Evolutionary conservation across 2,113 vertebrate species (phyloP), one percentile per base, ranked within the genome.

Genomic region (Phodopus roborovskii): DNA sequence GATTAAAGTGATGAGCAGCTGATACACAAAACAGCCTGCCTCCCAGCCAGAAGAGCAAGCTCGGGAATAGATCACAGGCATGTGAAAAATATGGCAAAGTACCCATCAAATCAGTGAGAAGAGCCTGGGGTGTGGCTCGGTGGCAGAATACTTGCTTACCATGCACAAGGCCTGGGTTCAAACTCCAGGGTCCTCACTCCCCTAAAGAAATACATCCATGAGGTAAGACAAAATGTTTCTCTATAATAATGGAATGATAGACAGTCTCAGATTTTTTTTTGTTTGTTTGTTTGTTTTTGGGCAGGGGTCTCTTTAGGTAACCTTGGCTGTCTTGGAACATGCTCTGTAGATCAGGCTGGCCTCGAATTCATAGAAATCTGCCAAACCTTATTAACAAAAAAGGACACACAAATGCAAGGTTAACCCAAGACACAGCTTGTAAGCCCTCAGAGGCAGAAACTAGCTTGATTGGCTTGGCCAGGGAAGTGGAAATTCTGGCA

Each of bases 381-480:
- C 33, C 48, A 33, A 16, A 48, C 74, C 81, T 95, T 7, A 17
- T 82, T 5, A 95, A 70, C 85, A 90, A 84, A 0, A n/a, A 85
- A 79, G 60, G 85, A 78, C 74, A 90, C 24, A 33, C 48, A 87
- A 89, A 97, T 22, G 3, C 24, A 87, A 94, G 50, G 58, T 85
- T 82, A 95, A 70, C 60, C 79, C 77, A 78, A 90, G 88, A 81
- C 73, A 73, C 15, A 19, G 53, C 9, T 62, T 91, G 84, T 78
- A 83, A 73, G 92, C 48, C 7, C 78, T 94, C 45, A 73, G 90
- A 77, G 85, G 75, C 81, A 96, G 88, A 74, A 75, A 74, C 42
- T 12, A 83, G 56, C 87, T 56, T 88, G 64, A 81, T 16, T 20
- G 64, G 64, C 33, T 85, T 85, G 96, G 70, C 70, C 20, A 85